Conservation (phyloP, 2,797 vertebrate species). For the Helarctos malayanus region DNA sequence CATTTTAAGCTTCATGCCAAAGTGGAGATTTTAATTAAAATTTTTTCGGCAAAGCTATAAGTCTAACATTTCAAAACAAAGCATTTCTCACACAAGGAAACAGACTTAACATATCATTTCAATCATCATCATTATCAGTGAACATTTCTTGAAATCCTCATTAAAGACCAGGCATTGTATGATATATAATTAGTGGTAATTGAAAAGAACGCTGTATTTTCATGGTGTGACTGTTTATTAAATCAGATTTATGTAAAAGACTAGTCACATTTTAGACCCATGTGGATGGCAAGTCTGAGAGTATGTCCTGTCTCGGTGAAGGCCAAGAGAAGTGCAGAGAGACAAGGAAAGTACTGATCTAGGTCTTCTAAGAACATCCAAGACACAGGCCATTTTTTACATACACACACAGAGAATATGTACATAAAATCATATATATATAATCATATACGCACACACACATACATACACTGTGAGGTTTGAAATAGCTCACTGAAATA, state of each 20-base stretch:
- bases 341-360: not conserved
- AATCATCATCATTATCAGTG: conserved; percentile 76
- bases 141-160: conserved; percentile 78
- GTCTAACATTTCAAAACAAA: conserved; percentile 79
- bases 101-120: conserved; percentile 78
- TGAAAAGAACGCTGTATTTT: conserved; percentile 74
- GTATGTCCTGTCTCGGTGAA: not conserved
- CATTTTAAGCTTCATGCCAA: conserved; percentile 80
- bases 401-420: not conserved
- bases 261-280: conserved; percentile 44
- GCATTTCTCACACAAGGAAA: conserved; percentile 67
- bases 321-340: not conserved
- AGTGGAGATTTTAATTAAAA: conserved; percentile 81
- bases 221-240: conserved; percentile 70
- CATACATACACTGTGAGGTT: conserved; percentile 63
- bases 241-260: conserved; percentile 66
- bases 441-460: not conserved
- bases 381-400: not conserved
- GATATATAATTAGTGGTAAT: conserved; percentile 61
- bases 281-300: not conserved
- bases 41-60: conserved; percentile 78
- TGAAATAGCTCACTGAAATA: conserved; percentile 82
- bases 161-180: conserved; percentile 75
- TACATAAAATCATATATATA: not conserved
- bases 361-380: not conserved